Percentiles rank a stretch among this genome's conserved stretches.
These are phyloP conservation scores for Tethea ocularis DNA, from an alignment of 2,888 invertebrate genomes.

Conservation along the genomic window DNA sequence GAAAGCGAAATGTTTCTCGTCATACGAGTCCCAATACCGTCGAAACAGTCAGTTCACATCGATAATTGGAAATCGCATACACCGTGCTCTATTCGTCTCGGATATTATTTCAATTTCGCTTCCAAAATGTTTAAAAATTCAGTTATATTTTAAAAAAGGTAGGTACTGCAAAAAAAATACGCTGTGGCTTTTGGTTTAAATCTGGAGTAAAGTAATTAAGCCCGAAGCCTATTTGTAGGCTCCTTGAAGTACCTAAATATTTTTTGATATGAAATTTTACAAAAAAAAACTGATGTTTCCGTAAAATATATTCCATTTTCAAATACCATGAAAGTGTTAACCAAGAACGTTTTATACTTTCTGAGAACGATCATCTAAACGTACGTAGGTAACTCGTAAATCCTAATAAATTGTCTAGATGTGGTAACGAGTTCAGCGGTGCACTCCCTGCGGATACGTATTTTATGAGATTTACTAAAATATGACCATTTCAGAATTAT, in stretches of 20 bases:
- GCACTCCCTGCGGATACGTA: conserved; percentile 59
- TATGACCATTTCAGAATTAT: conserved; percentile 52
- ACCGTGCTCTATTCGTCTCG: conserved; percentile 35
- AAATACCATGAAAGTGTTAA: not conserved
- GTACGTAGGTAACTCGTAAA: conserved; percentile 47
- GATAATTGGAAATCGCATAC: conserved; percentile 67
- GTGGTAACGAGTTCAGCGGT: conserved; percentile 53
- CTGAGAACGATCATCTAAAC: conserved; percentile 46
- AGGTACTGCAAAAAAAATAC: conserved; percentile 8
- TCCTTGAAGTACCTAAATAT: not conserved
- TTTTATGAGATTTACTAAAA: conserved; percentile 61
- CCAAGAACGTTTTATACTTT: conserved; percentile 31
- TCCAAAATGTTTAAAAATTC: conserved; percentile 21
- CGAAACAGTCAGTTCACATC: conserved; percentile 52
- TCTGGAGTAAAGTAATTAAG: not conserved
- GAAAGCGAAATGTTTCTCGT: conserved; percentile 56
- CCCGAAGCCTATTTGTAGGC: not conserved
- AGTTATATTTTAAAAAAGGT: conserved; percentile 14
- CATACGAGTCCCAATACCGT: conserved; percentile 50
- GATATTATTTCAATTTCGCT: conserved; percentile 50
- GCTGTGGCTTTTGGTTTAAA: not conserved
- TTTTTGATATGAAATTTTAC: not conserved
- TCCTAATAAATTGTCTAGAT: conserved; percentile 65
- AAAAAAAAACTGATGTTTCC: not conserved
- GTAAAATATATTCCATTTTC: not conserved